Evolutionary conservation across 2,113 vertebrate genomes (phyloP), one percentile per base, ranked within the genome.

Genomic region (Cygnus atratus): DNA sequence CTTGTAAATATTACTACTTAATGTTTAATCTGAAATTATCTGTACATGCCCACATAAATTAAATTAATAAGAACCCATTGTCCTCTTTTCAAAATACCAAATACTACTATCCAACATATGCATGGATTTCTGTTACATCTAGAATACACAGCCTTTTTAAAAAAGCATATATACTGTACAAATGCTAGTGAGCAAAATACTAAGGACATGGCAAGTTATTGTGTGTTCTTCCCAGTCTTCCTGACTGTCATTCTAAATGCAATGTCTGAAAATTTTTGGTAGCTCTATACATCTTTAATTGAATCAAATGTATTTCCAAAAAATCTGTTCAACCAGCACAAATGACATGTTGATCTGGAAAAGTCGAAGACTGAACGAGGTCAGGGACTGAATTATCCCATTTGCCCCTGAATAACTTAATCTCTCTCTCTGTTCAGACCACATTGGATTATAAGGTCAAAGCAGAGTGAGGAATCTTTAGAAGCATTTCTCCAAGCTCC

Each of bases 401-500:
- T 97, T 96, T 95, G 41, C 61, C 82, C 89, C 88, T 96, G 83
- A 97, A 97, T 96, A 98, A 97, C 92, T 96, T 95, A 97, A 96
- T 95, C 94, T 97, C 94, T 92, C 92, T 96, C 94, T 97, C 94
- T 94, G 84, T 95, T 96, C 96, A 93, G 95, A 96, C 85, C 90
- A 97, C 95, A 92, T 92, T 97, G 97, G 96, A 98, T 97, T 98
- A 97, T 95, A 98, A 98, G 91, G 97, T 98, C 95, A 98, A 74
- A 91, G 73, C 77, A 66, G 92, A 97, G 33, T 57, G 88, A 96
- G 70, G 86, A 96, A 96, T 96, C 94, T 91, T 96, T 91, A 97
- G 92, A 95, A 96, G 94, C 93, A 88, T 93, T 96, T 96, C 88
- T 95, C 71, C 90, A 97, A 81, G 68, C 48, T 93, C 59, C 85